Evolutionary conservation across 2,888 invertebrate species (phyloP).

Genomic region (Drosophila prostipennis): DNA sequence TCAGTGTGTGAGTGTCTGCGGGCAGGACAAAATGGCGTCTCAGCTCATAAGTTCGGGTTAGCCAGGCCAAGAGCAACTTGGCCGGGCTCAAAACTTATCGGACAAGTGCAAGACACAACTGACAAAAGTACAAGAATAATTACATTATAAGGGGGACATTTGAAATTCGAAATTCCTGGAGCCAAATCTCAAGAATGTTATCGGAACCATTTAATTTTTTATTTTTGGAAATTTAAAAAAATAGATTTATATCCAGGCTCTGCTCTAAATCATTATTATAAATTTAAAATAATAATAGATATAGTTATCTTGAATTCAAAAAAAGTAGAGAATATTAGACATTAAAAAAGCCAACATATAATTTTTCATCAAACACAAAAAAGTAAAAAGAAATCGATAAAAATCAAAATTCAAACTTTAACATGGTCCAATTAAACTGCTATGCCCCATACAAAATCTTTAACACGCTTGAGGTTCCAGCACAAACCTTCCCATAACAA

Average conservation of each 20-base stretch:
- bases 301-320: too few species aligned
- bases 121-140: constrained; percentile 11
- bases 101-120: constrained; percentile 8
- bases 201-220: too few species aligned
- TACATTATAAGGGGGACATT: constrained; percentile 1
- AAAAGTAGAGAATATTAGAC: too few species aligned
- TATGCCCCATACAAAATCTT: background rate
- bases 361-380: too few species aligned
- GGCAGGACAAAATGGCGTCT: constrained; percentile 57
- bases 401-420: background rate
- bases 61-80: constrained; percentile 6
- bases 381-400: too few species aligned
- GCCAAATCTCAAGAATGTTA: too few species aligned
- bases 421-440: background rate
- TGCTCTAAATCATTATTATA: too few species aligned
- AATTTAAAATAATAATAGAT: too few species aligned
- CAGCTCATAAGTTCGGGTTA: constrained; percentile 12
- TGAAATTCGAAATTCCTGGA: background rate
- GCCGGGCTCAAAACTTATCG: constrained; percentile 1
- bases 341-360: too few species aligned
- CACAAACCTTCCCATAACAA: background rate
- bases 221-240: too few species aligned
- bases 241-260: too few species aligned
- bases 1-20: constrained; percentile 36
- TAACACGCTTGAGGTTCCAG: background rate